Conservation (phyloP, 2,797 vertebrate genomes). For the Schizopygopsis malacanthus region DNA sequence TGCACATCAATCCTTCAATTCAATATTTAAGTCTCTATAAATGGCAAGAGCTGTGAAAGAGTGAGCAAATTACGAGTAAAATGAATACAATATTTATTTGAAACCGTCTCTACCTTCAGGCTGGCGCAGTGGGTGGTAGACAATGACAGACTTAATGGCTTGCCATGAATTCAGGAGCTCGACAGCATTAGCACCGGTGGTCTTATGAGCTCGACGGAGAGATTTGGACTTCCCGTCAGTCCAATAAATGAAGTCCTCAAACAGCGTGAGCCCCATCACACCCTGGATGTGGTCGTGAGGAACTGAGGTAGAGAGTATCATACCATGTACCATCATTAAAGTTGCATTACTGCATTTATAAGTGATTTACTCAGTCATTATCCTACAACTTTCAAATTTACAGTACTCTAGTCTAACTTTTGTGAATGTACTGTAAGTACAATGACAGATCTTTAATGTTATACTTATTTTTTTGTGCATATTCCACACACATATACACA, state of each 20-base stretch:
- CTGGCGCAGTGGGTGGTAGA: constrained; percentile 96
- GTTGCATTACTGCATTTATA: neutral
- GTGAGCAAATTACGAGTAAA: constrained; percentile 15
- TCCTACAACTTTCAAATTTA: neutral
- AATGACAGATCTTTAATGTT: neutral
- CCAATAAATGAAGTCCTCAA: constrained; percentile 99
- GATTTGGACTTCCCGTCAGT: constrained; percentile 98
- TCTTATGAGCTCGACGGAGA: constrained; percentile 94
- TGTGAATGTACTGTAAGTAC: neutral
- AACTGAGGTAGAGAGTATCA: constrained; percentile 83
- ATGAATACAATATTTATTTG: neutral
- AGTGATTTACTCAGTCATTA: constrained; percentile 9
- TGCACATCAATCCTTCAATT: neutral
- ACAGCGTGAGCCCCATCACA: constrained; percentile 95
- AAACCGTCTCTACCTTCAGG: constrained; percentile 87
- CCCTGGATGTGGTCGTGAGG: constrained; percentile 93
- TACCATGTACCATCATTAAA: constrained; percentile 66
- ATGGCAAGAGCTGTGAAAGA: constrained; percentile 11
- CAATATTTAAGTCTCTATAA: neutral
- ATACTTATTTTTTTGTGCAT: neutral
- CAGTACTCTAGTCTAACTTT: neutral
- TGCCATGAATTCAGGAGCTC: constrained; percentile 98
- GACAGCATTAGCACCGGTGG: constrained; percentile 86
- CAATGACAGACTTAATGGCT: constrained; percentile 96
- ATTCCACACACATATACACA: neutral